phyloP scores from a whole-genome alignment of 2,797 vertebrate genomes.

The Nyctibius grandis region DNA sequence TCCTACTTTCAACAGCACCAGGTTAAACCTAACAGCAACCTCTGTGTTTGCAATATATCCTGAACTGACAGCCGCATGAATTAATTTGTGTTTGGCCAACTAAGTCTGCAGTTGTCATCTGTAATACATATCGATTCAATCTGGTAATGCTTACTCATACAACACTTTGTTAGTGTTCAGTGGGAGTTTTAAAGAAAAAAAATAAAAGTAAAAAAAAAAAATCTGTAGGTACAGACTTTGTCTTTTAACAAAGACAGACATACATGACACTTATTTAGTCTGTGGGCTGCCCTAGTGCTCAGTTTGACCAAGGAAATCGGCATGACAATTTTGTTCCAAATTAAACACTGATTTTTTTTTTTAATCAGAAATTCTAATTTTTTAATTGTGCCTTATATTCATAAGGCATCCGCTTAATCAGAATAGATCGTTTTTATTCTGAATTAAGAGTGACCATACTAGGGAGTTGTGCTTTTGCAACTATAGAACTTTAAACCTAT shows the following conservation, averaged over 20 bases:
- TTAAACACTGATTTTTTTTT: background rate
- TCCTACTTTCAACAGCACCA: background rate
- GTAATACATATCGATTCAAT: background rate
- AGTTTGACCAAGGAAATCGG: background rate
- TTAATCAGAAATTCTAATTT: background rate
- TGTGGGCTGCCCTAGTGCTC: background rate
- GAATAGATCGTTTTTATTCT: background rate
- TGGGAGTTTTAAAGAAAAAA: background rate
- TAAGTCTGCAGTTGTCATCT: background rate
- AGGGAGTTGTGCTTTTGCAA: background rate
- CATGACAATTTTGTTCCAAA: background rate
- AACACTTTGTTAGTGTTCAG: background rate
- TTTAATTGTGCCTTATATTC: background rate
- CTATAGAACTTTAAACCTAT: background rate
- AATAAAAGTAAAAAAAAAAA: background rate
- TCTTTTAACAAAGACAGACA: background rate
- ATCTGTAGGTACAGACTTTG: background rate
- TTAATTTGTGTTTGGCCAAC: constrained; percentile 25
- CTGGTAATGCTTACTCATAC: background rate
- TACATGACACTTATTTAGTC: background rate
- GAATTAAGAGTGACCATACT: background rate
- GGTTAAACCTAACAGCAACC: background rate
- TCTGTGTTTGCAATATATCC: background rate
- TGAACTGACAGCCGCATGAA: constrained; percentile 5
- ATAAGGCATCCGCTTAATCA: background rate